Conservation (phyloP, 2,113 vertebrate species). For the Atrichornis clamosus region DNA sequence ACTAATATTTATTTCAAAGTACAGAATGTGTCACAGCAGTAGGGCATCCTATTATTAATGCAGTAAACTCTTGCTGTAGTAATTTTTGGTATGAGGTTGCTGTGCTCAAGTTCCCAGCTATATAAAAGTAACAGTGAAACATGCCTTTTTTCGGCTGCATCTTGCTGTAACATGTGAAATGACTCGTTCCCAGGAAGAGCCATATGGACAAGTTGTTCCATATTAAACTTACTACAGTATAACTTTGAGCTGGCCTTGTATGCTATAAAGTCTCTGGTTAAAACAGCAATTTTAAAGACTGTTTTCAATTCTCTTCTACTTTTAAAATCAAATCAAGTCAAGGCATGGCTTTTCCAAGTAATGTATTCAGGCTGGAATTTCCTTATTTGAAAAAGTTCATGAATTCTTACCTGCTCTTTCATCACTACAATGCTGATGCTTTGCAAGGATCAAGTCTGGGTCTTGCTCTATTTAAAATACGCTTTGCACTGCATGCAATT, state of each 20-base stretch:
- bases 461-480: not conserved
- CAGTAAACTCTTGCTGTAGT: slow-evolving; percentile 67
- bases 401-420: not conserved
- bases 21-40: slow-evolving; percentile 62
- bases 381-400: not conserved
- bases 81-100: slow-evolving; percentile 50
- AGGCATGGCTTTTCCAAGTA: not conserved
- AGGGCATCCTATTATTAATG: slow-evolving; percentile 73
- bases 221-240: slow-evolving; percentile 42
- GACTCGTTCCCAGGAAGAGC: slow-evolving; percentile 40
- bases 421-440: not conserved
- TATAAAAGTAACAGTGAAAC: slow-evolving; percentile 67
- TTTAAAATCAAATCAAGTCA: slow-evolving; percentile 39
- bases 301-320: slow-evolving; percentile 31
- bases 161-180: slow-evolving; percentile 57
- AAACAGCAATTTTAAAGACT: slow-evolving; percentile 24
- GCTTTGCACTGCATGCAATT: not conserved
- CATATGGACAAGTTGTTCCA: slow-evolving; percentile 51
- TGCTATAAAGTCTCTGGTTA: not conserved
- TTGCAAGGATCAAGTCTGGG: not conserved
- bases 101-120: slow-evolving; percentile 42
- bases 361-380: not conserved
- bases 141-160: slow-evolving; percentile 48
- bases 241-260: not conserved
- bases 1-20: slow-evolving; percentile 73